Evolutionary conservation across 2,888 invertebrate species (phyloP).

Genomic region (Watsonalla cultraria): DNA sequence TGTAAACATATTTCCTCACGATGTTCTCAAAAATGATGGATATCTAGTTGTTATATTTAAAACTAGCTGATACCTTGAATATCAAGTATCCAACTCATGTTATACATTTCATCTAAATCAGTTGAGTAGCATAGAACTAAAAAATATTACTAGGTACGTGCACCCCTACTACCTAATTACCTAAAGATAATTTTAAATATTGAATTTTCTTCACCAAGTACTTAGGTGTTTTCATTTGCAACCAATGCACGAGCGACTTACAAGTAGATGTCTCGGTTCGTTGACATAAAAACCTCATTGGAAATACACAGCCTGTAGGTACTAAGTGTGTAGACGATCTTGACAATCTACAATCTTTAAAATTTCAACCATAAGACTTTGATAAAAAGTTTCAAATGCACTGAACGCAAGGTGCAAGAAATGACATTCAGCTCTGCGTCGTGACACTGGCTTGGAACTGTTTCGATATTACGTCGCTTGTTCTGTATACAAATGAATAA

Average conservation of each 20-base stretch:
- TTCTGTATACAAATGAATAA: background rate
- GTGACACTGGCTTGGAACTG: background rate
- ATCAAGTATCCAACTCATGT: no score
- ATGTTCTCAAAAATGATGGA: no score
- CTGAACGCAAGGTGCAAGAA: background rate
- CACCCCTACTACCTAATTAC: no score
- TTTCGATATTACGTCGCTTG: background rate
- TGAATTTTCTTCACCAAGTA: background rate
- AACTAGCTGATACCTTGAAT: no score
- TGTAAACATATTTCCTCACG: no score
- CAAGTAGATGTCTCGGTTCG: slow-evolving; percentile 21
- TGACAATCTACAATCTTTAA: slow-evolving; percentile 7
- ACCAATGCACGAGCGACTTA: slow-evolving; percentile 5
- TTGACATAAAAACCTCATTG: slow-evolving; percentile 34
- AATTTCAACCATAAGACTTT: slow-evolving; percentile 16
- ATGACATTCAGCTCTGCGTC: background rate
- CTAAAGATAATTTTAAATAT: background rate
- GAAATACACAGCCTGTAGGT: slow-evolving; percentile 12
- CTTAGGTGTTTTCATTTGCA: background rate
- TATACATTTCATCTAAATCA: no score
- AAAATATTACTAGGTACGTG: no score
- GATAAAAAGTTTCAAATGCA: background rate
- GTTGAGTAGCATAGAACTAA: no score
- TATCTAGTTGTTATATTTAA: no score
- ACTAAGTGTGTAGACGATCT: slow-evolving; percentile 9